Percentiles rank a stretch among this genome's conserved stretches.
Evolutionary conservation across 2,113 vertebrate species (phyloP).

Genomic region (Clarias macrocephalus): DNA sequence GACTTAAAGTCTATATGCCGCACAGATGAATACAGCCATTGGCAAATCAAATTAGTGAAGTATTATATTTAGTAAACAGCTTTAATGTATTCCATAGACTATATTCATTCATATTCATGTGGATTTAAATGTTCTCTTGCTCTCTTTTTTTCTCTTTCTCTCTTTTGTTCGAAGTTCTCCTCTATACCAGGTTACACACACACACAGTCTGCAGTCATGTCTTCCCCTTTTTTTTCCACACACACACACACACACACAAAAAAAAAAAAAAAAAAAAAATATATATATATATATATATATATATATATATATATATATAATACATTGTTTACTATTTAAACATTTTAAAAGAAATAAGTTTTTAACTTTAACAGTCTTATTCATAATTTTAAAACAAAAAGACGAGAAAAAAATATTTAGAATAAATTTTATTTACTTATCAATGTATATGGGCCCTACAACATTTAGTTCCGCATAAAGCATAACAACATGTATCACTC

Average conservation of each 20-base stretch:
- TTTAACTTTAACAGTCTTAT: no score
- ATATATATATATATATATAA: no score
- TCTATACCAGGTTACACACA: conserved; percentile 8
- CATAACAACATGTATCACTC: no score
- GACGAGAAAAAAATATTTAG: no score
- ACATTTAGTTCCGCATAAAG: no score
- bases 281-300: no score
- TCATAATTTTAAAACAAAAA: no score
- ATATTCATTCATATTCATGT: not conserved
- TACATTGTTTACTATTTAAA: no score
- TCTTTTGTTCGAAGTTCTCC: not conserved
- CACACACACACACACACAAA: not conserved
- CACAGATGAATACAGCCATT: not conserved
- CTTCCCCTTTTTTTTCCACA: not conserved
- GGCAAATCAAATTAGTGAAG: not conserved
- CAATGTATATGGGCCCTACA: no score
- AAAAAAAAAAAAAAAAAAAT: no score
- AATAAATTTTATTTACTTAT: no score
- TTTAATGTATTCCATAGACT: not conserved
- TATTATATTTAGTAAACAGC: not conserved
- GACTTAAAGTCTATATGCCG: not conserved
- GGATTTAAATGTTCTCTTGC: not conserved
- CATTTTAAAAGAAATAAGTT: no score
- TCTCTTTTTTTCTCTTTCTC: not conserved
- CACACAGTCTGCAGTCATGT: not conserved